Conservation (phyloP, 1,140 invertebrate genomes). For the Drosophila quadrilineata region DNA sequence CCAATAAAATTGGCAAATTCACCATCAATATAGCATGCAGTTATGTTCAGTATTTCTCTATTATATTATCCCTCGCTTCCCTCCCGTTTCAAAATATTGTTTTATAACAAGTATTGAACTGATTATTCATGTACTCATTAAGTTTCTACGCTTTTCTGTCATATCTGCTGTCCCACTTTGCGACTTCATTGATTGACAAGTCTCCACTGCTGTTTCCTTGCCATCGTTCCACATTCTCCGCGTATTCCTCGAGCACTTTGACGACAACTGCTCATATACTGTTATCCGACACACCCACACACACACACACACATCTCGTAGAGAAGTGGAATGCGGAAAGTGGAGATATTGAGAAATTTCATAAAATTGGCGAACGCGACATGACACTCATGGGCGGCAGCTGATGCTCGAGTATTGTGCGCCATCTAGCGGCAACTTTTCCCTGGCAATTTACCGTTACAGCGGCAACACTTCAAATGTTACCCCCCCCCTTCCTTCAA, state of each 20-base stretch:
- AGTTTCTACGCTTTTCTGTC: no score
- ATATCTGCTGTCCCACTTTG: no score
- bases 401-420: constrained; percentile 38
- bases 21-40: no score
- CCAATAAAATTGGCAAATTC: no score
- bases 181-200: neutral
- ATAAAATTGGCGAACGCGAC: constrained; percentile 19
- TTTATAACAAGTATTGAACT: no score
- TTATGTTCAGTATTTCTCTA: no score
- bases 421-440: constrained; percentile 56
- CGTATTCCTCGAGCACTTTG: neutral
- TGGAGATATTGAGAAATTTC: neutral
- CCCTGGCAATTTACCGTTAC: constrained; percentile 60
- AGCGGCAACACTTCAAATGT: constrained; percentile 52
- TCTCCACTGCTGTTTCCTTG: constrained; percentile 1
- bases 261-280: constrained; percentile 12
- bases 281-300: neutral
- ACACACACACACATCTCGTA: neutral
- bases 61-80: no score
- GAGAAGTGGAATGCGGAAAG: neutral
- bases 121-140: no score
- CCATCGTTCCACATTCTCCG: neutral
- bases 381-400: constrained; percentile 15
- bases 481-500: constrained; percentile 11
- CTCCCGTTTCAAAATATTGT: no score